phyloP scores from a whole-genome alignment of 2,888 invertebrate genomes.

The Hydrotaea cyrtoneurina region DNA sequence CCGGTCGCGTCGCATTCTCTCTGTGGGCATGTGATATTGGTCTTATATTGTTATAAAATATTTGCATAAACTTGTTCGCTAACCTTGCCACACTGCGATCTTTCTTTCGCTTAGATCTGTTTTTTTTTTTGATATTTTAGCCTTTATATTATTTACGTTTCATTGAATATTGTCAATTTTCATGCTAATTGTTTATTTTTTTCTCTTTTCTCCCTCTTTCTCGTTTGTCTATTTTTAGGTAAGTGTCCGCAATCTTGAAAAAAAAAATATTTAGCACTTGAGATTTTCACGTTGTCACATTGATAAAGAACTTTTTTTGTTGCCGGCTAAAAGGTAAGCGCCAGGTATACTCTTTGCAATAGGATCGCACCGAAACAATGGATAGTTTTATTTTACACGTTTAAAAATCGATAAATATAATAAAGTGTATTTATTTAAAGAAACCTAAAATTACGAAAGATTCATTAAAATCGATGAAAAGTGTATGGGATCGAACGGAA shows the following conservation, averaged over 20 bases:
- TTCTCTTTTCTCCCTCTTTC: conserved; percentile 26
- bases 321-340: conserved; percentile 39
- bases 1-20: too few relatives aligned
- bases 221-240: conserved; percentile 58
- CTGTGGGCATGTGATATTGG: too few relatives aligned
- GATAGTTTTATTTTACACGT: too few relatives aligned
- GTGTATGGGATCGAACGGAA: too few relatives aligned
- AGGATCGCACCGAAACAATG: too few relatives aligned
- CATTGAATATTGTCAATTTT: conserved; percentile 26
- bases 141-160: conserved; percentile 6
- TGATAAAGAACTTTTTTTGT: conserved; percentile 46
- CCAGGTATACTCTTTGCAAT: too few relatives aligned
- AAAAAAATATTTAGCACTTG: conserved; percentile 5
- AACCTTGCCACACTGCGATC: conserved; percentile 30
- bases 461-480: too few relatives aligned
- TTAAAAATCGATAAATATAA: too few relatives aligned
- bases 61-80: not conserved
- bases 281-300: not conserved
- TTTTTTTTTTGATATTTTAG: not conserved
- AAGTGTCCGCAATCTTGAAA: conserved; percentile 48
- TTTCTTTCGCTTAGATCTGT: too few relatives aligned
- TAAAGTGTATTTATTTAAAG: too few relatives aligned
- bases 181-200: conserved; percentile 32
- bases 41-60: too few relatives aligned
- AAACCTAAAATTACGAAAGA: too few relatives aligned